Evolutionary conservation across 2,888 invertebrate species (phyloP).

Genomic region (Seira sanloemensis): DNA sequence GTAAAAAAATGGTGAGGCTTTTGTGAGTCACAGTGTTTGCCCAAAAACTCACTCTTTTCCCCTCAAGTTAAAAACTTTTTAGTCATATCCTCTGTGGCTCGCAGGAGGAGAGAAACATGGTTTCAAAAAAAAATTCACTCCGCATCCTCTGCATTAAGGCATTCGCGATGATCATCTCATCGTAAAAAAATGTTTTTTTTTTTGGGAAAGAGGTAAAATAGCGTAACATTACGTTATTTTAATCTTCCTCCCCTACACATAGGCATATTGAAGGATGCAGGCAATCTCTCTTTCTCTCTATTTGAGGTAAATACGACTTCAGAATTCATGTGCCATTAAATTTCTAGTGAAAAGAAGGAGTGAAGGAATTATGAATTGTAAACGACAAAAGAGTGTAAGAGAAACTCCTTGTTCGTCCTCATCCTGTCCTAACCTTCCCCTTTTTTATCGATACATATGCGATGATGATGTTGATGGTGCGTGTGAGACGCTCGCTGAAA

Average conservation of each 20-base stretch:
- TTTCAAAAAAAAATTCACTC: too few relatives aligned
- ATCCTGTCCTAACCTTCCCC: constrained; percentile 44
- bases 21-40: neutral
- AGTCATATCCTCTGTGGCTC: too few relatives aligned
- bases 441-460: constrained; percentile 22
- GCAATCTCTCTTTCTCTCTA: too few relatives aligned
- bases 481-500: neutral
- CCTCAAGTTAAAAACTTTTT: too few relatives aligned
- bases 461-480: constrained; percentile 24
- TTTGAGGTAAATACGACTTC: constrained; percentile 4
- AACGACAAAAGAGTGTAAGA: constrained; percentile 31
- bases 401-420: constrained; percentile 32
- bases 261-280: neutral
- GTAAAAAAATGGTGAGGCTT: too few relatives aligned
- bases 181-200: constrained; percentile 2
- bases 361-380: neutral
- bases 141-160: neutral
- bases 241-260: neutral
- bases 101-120: neutral
- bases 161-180: neutral
- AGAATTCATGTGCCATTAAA: neutral
- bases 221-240: neutral
- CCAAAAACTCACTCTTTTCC: neutral
- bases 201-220: neutral
- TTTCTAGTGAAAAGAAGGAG: neutral